Evolutionary conservation across 2,113 vertebrate genomes (phyloP).

Genomic region (Willisornis vidua): DNA sequence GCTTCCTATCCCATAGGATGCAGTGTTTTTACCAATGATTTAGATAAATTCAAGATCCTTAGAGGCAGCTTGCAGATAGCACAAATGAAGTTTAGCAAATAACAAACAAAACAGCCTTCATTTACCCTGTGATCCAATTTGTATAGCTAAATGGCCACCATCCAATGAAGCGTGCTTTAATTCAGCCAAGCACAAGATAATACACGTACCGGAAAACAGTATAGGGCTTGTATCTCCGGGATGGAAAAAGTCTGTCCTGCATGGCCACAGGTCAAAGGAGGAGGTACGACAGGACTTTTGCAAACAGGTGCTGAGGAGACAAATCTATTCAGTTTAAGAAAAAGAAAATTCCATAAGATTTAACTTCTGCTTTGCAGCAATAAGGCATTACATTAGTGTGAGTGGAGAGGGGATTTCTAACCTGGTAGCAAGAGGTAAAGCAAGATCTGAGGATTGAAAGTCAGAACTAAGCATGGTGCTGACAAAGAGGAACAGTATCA

Average conservation of each 20-base stretch:
- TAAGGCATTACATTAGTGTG: accelerated
- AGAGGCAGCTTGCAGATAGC: background rate
- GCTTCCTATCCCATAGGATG: background rate
- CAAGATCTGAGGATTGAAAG: background rate
- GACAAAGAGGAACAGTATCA: background rate
- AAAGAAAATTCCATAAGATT: background rate
- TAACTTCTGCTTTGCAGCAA: background rate
- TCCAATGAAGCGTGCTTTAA: background rate
- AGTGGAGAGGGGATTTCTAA: background rate
- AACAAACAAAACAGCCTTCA: background rate
- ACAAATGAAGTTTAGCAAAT: background rate
- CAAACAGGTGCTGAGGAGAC: background rate
- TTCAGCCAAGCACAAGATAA: conserved; percentile 31
- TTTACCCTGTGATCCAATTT: background rate
- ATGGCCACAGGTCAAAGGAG: background rate
- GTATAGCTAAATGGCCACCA: background rate
- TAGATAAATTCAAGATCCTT: background rate
- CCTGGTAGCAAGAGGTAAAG: background rate
- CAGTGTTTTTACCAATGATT: background rate
- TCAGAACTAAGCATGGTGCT: background rate
- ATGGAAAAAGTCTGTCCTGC: background rate
- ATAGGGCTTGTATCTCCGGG: background rate
- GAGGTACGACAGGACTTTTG: background rate
- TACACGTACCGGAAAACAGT: background rate
- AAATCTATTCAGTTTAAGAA: background rate